phyloP scores from a whole-genome alignment of 2,113 vertebrate genomes.

The Channa argus region DNA sequence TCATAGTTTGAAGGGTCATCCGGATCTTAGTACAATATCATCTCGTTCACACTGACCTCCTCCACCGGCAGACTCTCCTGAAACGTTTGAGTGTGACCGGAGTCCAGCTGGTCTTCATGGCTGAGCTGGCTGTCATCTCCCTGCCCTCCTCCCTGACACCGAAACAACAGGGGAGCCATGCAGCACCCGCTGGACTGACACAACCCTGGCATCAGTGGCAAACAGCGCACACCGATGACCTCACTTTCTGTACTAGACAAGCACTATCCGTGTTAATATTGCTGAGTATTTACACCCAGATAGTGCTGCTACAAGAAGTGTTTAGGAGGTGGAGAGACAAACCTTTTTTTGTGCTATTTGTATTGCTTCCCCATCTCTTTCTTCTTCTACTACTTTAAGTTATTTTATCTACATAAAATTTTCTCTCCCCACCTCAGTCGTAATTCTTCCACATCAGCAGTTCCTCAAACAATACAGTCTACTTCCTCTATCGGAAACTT shows the following conservation, averaged over 20 bases:
- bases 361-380: background rate
- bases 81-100: background rate
- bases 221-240: background rate
- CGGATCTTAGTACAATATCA: background rate
- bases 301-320: background rate
- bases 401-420: no score
- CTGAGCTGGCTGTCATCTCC: constrained; percentile 50
- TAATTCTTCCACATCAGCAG: constrained; percentile 10
- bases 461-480: constrained; percentile 39
- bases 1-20: background rate
- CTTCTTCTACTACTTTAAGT: background rate
- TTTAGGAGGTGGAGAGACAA: background rate
- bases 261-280: background rate
- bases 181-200: constrained; percentile 68
- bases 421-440: background rate
- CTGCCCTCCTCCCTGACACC: background rate
- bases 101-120: constrained; percentile 56
- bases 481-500: constrained; percentile 63
- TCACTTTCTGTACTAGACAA: background rate
- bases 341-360: background rate
- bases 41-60: constrained; percentile 54
- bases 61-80: constrained; percentile 1
- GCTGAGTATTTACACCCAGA: background rate
- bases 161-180: constrained; percentile 52
- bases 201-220: constrained; percentile 55